These are phyloP conservation scores for Phasia obesa DNA, from an alignment of 2,888 invertebrate genomes.

Conservation along the genomic window DNA sequence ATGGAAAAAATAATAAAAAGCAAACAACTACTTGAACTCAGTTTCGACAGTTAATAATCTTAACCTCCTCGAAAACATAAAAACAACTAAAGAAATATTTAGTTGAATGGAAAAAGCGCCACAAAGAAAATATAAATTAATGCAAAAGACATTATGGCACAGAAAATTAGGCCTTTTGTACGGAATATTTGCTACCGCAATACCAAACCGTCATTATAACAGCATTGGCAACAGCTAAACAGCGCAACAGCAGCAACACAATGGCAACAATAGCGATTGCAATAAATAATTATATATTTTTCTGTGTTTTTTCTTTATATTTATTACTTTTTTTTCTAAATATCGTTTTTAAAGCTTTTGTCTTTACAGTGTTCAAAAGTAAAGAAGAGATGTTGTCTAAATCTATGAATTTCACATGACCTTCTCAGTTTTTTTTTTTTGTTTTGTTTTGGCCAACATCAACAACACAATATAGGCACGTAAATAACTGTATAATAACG, in stretches of 20 bases:
- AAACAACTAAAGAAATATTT: conserved; percentile 7
- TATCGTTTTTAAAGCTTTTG: conserved; percentile 8
- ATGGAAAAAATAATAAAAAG: conserved; percentile 17
- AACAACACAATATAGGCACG: neutral
- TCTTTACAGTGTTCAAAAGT: neutral
- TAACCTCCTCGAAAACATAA: conserved; percentile 36
- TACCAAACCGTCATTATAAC: neutral
- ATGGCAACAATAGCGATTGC: conserved; percentile 29
- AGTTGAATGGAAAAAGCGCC: neutral
- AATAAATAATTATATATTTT: conserved; percentile 47
- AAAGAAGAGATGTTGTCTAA: conserved; percentile 39
- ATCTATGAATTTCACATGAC: conserved; percentile 67
- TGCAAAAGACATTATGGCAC: conserved; percentile 54
- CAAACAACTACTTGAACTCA: conserved; percentile 42
- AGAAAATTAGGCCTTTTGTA: conserved; percentile 39
- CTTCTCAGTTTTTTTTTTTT: conserved; percentile 32
- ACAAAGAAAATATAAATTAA: conserved; percentile 31
- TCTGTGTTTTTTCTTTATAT: neutral
- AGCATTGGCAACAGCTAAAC: neutral
- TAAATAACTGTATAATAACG: conserved; percentile 30
- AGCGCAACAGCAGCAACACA: neutral
- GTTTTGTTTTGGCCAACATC: neutral
- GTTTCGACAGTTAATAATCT: conserved; percentile 33
- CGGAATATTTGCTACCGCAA: conserved; percentile 2
- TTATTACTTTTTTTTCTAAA: conserved; percentile 27